Evolutionary conservation across 2,888 invertebrate species (phyloP).

Genomic region (Nephrotoma guestfalica): DNA sequence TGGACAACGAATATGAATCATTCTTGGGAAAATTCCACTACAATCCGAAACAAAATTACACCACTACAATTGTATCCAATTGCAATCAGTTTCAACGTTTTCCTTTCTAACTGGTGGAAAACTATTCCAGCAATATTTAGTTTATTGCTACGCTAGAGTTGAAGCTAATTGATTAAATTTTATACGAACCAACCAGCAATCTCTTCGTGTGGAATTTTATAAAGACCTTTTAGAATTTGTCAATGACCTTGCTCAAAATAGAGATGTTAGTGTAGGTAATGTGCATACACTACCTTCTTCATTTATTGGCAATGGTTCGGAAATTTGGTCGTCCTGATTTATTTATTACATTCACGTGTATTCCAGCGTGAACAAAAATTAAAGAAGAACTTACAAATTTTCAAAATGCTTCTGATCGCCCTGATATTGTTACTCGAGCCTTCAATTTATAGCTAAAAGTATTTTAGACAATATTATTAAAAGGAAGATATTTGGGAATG

Average conservation of each 20-base stretch:
- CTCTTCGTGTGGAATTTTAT: too few relatives aligned
- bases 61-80: not conserved
- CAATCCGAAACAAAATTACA: not conserved
- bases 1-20: not conserved
- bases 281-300: not conserved
- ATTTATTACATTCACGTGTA: too few relatives aligned
- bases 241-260: not conserved
- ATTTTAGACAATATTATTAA: not conserved
- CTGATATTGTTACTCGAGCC: not conserved
- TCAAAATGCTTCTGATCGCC: not conserved
- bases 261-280: not conserved
- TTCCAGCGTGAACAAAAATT: too few relatives aligned
- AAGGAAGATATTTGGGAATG: not conserved
- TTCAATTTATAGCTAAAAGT: not conserved
- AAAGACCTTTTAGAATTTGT: not conserved
- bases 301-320: not conserved
- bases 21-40: not conserved
- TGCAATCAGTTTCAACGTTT: not conserved
- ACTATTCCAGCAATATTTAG: not conserved
- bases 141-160: not conserved
- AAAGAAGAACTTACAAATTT: not conserved
- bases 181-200: too few relatives aligned
- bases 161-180: not conserved
- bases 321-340: not conserved
- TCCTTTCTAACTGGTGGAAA: not conserved